phyloP scores from a whole-genome alignment of 2,797 vertebrate species.

The Cryptoprocta ferox region DNA sequence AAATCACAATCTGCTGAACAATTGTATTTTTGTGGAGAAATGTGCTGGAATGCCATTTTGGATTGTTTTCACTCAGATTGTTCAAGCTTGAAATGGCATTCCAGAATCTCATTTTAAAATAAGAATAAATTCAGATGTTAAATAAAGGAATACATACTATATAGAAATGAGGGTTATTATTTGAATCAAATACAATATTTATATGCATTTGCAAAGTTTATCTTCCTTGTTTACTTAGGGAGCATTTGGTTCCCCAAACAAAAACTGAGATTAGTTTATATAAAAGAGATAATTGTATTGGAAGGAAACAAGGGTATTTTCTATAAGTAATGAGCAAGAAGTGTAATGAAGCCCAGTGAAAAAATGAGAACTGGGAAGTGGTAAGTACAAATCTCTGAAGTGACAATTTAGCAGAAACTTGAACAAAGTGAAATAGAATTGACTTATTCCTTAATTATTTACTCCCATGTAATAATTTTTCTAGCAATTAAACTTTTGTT shows the following conservation, averaged over 20 bases:
- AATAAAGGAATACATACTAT: background rate
- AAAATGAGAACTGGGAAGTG: background rate
- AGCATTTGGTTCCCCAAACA: background rate
- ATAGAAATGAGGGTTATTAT: conserved; percentile 8
- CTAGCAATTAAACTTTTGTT: background rate
- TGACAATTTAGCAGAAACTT: background rate
- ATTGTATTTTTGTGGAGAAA: conserved; percentile 28
- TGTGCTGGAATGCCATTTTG: background rate
- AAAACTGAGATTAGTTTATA: conserved; percentile 13
- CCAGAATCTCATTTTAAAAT: conserved; percentile 57
- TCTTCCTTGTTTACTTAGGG: background rate
- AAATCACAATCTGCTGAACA: conserved; percentile 28
- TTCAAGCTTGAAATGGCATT: conserved; percentile 58
- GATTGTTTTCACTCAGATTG: background rate
- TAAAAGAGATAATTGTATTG: background rate
- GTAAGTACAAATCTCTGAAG: background rate
- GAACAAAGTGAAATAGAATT: background rate
- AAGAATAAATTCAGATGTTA: conserved; percentile 33
- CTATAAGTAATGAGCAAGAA: background rate
- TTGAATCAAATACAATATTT: conserved; percentile 1
- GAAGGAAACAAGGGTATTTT: background rate
- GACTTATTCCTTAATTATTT: background rate
- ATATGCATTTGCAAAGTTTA: background rate
- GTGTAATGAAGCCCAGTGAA: background rate
- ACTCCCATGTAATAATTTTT: background rate